Evolutionary conservation across 2,797 vertebrate species (phyloP), one percentile per base, ranked within the genome.

Genomic region (Erpetoichthys calabaricus): DNA sequence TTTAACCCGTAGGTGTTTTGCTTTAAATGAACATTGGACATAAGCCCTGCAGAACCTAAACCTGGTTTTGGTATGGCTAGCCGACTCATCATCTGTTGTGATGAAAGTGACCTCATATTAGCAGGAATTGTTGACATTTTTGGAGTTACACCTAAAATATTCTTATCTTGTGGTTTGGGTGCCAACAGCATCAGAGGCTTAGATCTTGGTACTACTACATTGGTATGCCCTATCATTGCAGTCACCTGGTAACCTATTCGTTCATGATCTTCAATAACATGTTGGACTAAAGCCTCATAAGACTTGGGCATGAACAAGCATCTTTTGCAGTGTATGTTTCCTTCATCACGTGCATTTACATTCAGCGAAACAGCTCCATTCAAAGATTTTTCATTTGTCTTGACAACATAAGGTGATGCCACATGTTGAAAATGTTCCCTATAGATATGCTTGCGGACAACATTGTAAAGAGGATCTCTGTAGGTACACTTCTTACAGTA

Each of bases 401-500:
- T 98, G 7, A 87, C 92, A 70, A 99, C 79, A 53, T 97, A 98
- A 57, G 96, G 92, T 74, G 91, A 88, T 51, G 96, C 96, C 70
- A 97, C 92, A 4, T 98, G 96, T 72, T 96, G 92, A 81, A 99
- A 99, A 83, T 99, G 96, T 92, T 98, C 96, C 82, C 94, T 85
- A 85, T 98, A 98, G 82, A 99, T 99, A 87, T 99, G 96, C 85
- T 98, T 99, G 69, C 94, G 89, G 78, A 98, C 95, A 60, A 98
- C 93, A 75, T 98, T 96, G 68, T 98, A 98, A 57, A 98, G 84
- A 71, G 95, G 95, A 81, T 98, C 95, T 74, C 94, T 88, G 81
- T 98, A 98, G 81, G 96, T 99, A 88, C 96, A 99, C 86, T 99
- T 99, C 86, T 97, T 99, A 79, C 96, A 99, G 82, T 98, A 99